phyloP scores from a whole-genome alignment of 2,888 invertebrate genomes.

The Choreutis nemorana region DNA sequence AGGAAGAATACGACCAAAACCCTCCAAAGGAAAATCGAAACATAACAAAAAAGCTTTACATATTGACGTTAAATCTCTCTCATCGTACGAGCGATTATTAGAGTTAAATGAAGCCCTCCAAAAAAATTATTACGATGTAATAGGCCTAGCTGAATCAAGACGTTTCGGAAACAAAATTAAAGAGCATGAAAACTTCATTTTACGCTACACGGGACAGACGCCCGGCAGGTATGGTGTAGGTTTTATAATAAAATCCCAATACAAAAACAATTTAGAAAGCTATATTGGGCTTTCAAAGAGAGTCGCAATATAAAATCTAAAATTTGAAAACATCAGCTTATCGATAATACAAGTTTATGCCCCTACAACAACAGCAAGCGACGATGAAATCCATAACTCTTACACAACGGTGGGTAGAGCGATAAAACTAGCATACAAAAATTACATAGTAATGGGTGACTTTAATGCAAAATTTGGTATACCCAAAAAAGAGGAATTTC shows the following conservation, averaged over 20 bases:
- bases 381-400: background rate
- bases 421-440: background rate
- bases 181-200: background rate
- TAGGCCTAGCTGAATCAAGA: background rate
- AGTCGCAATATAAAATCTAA: background rate
- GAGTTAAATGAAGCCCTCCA: background rate
- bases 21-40: background rate
- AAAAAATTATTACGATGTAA: background rate
- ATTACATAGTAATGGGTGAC: background rate
- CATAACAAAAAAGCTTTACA: too few species aligned
- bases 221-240: background rate
- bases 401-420: background rate
- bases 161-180: background rate
- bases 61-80: background rate
- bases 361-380: background rate
- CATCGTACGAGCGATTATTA: background rate
- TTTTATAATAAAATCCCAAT: background rate
- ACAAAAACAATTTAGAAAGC: background rate
- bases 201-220: background rate
- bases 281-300: background rate
- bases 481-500: background rate
- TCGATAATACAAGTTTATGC: background rate
- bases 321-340: background rate
- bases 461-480: background rate
- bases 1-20: background rate